Evolutionary conservation across 2,797 vertebrate species (phyloP), one percentile per base, ranked within the genome.

Genomic region (Neosilurus hyrtlii): DNA sequence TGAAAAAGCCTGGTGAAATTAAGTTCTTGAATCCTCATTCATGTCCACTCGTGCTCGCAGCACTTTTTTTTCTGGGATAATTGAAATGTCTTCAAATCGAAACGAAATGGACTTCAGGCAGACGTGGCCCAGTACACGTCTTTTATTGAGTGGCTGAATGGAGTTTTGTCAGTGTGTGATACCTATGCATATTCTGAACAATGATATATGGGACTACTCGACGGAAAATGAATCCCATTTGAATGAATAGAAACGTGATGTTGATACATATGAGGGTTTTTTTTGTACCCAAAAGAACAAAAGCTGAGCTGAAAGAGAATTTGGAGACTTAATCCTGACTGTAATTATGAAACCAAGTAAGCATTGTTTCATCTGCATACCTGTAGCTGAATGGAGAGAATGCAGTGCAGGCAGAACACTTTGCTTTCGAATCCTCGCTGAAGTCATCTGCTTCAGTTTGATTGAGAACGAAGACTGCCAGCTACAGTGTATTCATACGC

Each of bases 1-100:
- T 72, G 35, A 65, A 35, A 24, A 70, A 49, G 22, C 67, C 20
- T 22, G 18, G 37, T 20, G 79, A 81, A 73, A 73, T 66, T n/a
- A 75, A 75, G 71, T 82, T 66, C 72, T 65, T 54, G 62, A 65
- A 76, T 84, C 82, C 57, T 84, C 24, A 37, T 84, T 82, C 80
- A 82, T 30, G 22, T 72, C 59, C 63, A 61, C 57, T 85, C 71
- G 49, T 65, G 52, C 81, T 81, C 24, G 16, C 37, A 61, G 72
- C 71, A 70, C 73, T 85, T 83, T 83, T 66, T 51, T 83, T 66
- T 51, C n/a, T 43, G 67, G 72, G 80, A 82, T 88, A 86, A 88
- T 86, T 86, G 71, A 86, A 86, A 80, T 22, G 65, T 82, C 71
- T 78, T 73, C 24, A 70, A 82, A 82, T 77, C 35, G 22, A 85